Base-by-base conservation (phyloP, 2,888 invertebrate species). In the Pteria penguin region DNA sequence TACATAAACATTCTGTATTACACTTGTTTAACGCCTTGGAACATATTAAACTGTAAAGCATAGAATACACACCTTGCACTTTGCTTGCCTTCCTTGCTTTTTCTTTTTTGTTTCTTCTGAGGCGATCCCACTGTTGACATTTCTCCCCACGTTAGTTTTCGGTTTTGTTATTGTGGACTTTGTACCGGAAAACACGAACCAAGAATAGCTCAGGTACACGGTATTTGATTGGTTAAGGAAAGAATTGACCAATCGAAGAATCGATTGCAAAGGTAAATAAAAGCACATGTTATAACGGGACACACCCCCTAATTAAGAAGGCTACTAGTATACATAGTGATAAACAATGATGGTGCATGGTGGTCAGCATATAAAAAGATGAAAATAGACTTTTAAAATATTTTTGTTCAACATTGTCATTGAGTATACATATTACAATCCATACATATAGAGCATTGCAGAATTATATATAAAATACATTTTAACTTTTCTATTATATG, bases 101-200 rank as follows among this genome's bases (percentile, higher is more conserved):
- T 31, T 55, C 26, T 22, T 36, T 1, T 33, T 33, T 54, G n/a
- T 18, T 57, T 31, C 24, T 14, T 36, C 22, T 55, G 29, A 18
- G 52, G n/a, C 52, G 36, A 27, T 62, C 26, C 62, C 32, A 36
- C 26, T 22, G 22, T 29, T 26, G 45, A 66, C 45, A 45, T 14
- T 32, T 65, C 29, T 31, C 24, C 14, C 14, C 1, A 45, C 1
- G 26, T 26, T 8, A 14, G 11, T 29, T 36, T 45, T 55, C 27
- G 62, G 26, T 33, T 32, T 33, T 72, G 72, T 72, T 65, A 26
- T 45, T 5, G 33, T 72, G 72, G 72, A 72, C 72, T 72, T 72
- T 72, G 72, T 4, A 68, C 68, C 68, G 55, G 55, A 68, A 57
- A 22, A 32, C 11, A 4, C 0, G 36, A 8, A 1, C 65, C 36